Base-by-base conservation (phyloP, 2,797 vertebrate species). In the Hydrolagus colliei region DNA sequence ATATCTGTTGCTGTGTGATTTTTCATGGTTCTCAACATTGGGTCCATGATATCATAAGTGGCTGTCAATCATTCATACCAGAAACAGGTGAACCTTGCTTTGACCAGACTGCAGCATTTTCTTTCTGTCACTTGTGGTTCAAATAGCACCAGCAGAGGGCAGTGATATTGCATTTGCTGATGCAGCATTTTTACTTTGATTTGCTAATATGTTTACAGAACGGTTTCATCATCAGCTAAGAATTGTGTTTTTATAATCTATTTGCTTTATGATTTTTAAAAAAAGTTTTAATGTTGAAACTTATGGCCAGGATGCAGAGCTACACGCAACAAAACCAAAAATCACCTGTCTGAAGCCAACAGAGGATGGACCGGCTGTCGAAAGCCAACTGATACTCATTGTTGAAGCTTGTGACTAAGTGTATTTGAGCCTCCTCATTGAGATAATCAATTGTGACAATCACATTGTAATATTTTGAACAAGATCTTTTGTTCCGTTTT, bases 111-210 rank as follows among this genome's bases (percentile, higher is more conserved):
- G 6, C 32, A 8, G 10, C 35, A 71, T 41, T 18, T 71, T 82
- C 62, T 18, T 71, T 82, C 62, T 84, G 67, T 67, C 16, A 35
- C 18, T 71, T 41, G 68, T 27, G 35, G 41, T 71, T 63, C 32
- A 84, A 41, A 20, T 84, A 41, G 0, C 35, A 11, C 79, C 79
- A 84, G 32, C 79, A 84, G 79, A 84, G 65, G 79, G 79, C 16
- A 59, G 9, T 77, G 61, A 77, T 59, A 77, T 74, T 7, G 13
- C 62, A 80, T 41, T 41, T 71, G 65, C 32, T 52, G 4, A 18
- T 18, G 11, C 14, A 35, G 4, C 41, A 71, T 71, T 67, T 8
- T 18, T 71, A 2, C 8, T 27, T 68, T 67, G n/a, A 82, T 20
- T 18, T 77, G 41, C 9, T 20, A n/a, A 11, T 20, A 35, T 67